Evolutionary conservation across 2,113 vertebrate genomes (phyloP), one percentile per base, ranked within the genome.

Genomic region (Malurus melanocephalus): DNA sequence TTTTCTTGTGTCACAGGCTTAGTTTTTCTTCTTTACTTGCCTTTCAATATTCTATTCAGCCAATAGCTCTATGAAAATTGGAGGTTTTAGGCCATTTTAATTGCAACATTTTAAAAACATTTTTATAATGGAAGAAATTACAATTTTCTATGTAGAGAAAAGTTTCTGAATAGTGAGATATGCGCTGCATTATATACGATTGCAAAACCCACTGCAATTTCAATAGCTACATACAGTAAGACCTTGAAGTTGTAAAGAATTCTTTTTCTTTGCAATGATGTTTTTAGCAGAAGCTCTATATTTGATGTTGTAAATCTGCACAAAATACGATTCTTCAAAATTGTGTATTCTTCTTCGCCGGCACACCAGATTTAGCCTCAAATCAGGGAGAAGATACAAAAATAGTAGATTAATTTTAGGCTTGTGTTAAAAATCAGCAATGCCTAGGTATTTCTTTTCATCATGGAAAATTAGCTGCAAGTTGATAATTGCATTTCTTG

Each of bases 391-490:
- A 46, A 74, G 24, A 32, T 53, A 67, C 21, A 92, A 85, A 94
- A 87, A 85, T 76, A 30, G 35, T 69, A 72, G 43, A 85, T 85
- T 86, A 10, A 64, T 92, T 84, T 86, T 52, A 64, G 45, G 45
- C 61, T 85, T 92, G 76, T 83, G 52, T 52, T 88, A 64, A 86
- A 91, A 91, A 78, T 78, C 56, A 65, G 45, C 89, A 91, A 90
- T 92, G 56, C 35, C 30, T 87, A 71, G 64, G 40, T 45, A 74
- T 49, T 86, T 55, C 43, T 82, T 78, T 92, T 92, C 87, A 80
- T 76, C 46, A 93, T 94, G 72, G 57, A 95, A 91, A 73, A 88
- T 83, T 85, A 92, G 35, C 80, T 95, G 69, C 79, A 95, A 75
- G 59, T 23, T 89, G 78, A 94, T 77, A 69, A 93, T 89, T 79